Percentiles rank a stretch among this genome's conserved stretches.
phyloP scores from a whole-genome alignment of 2,113 vertebrate genomes.

The Struthidea cinerea region DNA sequence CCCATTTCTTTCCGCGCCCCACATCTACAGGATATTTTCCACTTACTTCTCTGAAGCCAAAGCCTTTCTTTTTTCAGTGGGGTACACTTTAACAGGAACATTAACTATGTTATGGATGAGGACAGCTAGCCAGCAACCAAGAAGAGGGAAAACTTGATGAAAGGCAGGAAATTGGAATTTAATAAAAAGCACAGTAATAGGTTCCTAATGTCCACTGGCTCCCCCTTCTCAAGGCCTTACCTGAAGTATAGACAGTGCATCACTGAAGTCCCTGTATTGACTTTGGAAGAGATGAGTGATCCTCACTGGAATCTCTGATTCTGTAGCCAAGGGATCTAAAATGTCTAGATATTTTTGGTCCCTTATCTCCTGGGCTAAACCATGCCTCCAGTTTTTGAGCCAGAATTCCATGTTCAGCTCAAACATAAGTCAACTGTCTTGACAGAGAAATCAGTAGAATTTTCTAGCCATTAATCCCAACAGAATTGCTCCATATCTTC shows the following conservation, averaged over 20 bases:
- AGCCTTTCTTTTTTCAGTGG: neutral
- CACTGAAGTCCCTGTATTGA: neutral
- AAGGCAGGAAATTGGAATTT: neutral
- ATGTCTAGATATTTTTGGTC: neutral
- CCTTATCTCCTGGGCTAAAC: neutral
- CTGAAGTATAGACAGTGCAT: neutral
- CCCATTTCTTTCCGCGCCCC: neutral
- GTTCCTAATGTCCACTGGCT: neutral
- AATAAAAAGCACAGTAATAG: neutral
- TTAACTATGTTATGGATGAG: neutral
- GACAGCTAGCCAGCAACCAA: neutral
- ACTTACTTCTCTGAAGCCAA: neutral
- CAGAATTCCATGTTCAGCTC: neutral
- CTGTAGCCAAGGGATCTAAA: neutral
- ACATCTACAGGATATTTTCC: neutral
- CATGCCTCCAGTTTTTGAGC: neutral
- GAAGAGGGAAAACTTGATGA: neutral
- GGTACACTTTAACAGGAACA: neutral
- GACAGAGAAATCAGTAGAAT: neutral
- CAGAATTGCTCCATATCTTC: constrained; percentile 8
- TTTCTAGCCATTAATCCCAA: neutral
- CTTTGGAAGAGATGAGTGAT: neutral
- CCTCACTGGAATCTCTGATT: neutral
- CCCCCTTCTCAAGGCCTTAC: neutral
- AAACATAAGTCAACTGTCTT: neutral